Conservation (phyloP, 1,140 invertebrate genomes). For the Chionoecetes opilio region DNA sequence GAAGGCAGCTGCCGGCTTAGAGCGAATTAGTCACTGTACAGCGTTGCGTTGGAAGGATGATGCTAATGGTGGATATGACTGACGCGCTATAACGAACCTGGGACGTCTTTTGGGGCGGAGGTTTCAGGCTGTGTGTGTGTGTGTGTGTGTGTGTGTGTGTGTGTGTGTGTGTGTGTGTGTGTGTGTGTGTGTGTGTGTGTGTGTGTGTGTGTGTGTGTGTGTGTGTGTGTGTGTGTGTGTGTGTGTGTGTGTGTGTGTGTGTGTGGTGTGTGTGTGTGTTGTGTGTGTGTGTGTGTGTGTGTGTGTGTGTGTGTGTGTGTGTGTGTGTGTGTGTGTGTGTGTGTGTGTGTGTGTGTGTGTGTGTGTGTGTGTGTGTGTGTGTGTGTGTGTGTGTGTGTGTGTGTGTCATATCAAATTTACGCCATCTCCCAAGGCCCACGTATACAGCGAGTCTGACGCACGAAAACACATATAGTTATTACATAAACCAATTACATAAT, state of each 20-base stretch:
- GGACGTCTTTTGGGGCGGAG: conserved; percentile 45
- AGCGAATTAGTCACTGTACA: neutral
- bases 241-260: conserved; percentile 12
- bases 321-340: no score
- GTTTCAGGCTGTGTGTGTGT: neutral
- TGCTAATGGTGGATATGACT: conserved; percentile 34
- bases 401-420: neutral
- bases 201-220: conserved; percentile 27
- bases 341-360: no score
- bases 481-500: neutral
- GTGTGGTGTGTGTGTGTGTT: neutral
- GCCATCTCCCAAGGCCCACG: no score
- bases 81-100: neutral
- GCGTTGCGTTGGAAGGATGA: conserved; percentile 32
- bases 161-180: conserved; percentile 27
- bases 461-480: no score
- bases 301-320: no score
- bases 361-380: no score
- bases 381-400: neutral
- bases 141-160: conserved; percentile 27
- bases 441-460: neutral
- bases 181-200: conserved; percentile 27
- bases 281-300: no score
- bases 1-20: neutral
- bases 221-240: conserved; percentile 27